Base-by-base conservation (phyloP, 2,797 vertebrate species). In the Gymnoscopelus microlampas region DNA sequence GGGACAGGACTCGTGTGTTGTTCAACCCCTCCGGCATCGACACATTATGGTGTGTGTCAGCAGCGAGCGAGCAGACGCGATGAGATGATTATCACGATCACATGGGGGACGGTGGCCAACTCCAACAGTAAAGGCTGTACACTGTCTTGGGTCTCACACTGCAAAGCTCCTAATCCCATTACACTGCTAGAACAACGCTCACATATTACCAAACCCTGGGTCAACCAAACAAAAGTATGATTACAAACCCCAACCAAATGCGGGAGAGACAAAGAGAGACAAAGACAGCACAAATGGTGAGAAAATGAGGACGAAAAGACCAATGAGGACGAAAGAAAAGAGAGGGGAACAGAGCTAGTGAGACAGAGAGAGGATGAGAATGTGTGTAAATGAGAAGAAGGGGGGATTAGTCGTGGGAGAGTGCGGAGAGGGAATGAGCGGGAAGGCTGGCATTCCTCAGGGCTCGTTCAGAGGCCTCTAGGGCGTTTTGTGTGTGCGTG, bases 321-420 rank as follows among this genome's bases (percentile, higher is more conserved):
- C 10, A 39, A 63, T 63, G 63, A 57, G n/a, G 53, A 14, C 29
- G 51, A 58, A 59, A 50, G 51, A 32, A 32, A 32, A 58, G 10
- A 61, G 66, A 79, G 68, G 63, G 78, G 68, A 74, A 78, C 9
- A 9, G 29, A 47, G 51, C 32, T 48, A 48, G 19, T 19, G 44
- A 23, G 32, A 55, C 53, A 76, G 47, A 64, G 35, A 57, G 55
- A 82, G 76, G 80, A 78, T 74, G 73, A 76, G 82, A 80, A 83
- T 54, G 56, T 78, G 80, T 85, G 87, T 88, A 88, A 92, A 88
- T 83, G 87, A 90, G 87, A 83, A 77, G 74, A 83, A 83, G 79
- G 74, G 82, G 82, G 85, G 35, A 91, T 91, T 90, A 90, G 89
- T 87, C 89, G 88, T 93, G 93, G 91, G 91, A 93, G 91, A 92